phyloP scores from a whole-genome alignment of 1,140 invertebrate genomes.

The Colletes gigas region DNA sequence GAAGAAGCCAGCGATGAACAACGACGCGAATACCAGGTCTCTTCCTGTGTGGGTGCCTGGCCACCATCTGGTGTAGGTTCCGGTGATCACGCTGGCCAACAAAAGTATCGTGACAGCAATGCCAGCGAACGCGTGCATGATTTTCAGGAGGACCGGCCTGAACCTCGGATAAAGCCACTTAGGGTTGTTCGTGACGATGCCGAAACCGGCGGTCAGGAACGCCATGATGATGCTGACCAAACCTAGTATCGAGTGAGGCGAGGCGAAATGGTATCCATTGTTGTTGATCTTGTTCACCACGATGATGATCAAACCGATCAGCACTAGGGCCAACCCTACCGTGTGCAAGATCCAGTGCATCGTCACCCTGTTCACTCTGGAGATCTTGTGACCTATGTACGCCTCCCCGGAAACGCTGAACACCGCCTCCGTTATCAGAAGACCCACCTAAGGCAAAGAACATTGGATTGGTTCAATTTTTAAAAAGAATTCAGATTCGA shows the following conservation, averaged over 20 bases:
- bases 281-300: constrained; percentile 70
- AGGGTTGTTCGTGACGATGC: constrained; percentile 74
- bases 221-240: constrained; percentile 69
- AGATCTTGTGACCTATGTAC: constrained; percentile 60
- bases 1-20: constrained; percentile 72
- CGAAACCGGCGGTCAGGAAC: constrained; percentile 62
- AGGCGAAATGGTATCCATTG: constrained; percentile 66
- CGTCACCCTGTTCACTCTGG: constrained; percentile 65
- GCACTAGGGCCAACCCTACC: constrained; percentile 65
- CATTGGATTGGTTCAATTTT: too few species aligned
- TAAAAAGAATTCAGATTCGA: too few species aligned
- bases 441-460: constrained; percentile 67
- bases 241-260: constrained; percentile 71
- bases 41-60: constrained; percentile 59
- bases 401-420: constrained; percentile 75
- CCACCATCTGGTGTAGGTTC: constrained; percentile 72
- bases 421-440: constrained; percentile 73
- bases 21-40: constrained; percentile 65
- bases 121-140: constrained; percentile 73
- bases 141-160: constrained; percentile 72
- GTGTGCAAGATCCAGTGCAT: constrained; percentile 75
- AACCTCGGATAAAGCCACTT: constrained; percentile 74
- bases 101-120: constrained; percentile 70
- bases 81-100: constrained; percentile 73
- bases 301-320: constrained; percentile 72